phyloP scores from a whole-genome alignment of 2,113 vertebrate genomes.

The Mesitornis unicolor region DNA sequence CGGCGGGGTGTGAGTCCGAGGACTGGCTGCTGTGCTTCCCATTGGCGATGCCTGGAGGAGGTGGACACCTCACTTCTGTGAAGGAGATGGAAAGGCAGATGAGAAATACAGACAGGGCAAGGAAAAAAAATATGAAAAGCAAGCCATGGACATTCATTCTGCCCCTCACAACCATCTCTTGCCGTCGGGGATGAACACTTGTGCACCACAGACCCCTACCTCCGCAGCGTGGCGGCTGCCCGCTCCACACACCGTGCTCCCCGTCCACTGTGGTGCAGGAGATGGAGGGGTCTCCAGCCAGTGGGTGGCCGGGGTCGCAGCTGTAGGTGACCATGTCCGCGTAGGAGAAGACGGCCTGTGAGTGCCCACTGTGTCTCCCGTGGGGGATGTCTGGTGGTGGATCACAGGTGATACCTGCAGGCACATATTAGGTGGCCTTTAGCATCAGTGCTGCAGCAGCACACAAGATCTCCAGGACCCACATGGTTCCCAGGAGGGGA shows the following conservation, averaged over 20 bases:
- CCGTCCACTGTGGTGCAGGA: constrained; percentile 25
- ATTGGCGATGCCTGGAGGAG: constrained; percentile 3
- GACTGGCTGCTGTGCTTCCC: not conserved
- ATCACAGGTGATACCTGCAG: constrained; percentile 13
- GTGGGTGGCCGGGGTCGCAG: not conserved
- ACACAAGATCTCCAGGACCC: not conserved
- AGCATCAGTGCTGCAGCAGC: not conserved
- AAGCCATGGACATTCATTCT: not conserved
- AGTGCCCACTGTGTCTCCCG: not conserved
- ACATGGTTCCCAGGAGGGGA: not conserved
- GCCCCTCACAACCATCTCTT: not conserved
- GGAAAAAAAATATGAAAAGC: not conserved
- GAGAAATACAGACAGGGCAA: not conserved
- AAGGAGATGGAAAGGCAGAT: not conserved
- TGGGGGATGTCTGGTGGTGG: not conserved
- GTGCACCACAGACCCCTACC: not conserved
- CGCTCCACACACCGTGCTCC: constrained; percentile 40
- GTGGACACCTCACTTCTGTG: not conserved
- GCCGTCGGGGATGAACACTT: rapidly evolving
- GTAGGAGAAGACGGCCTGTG: not conserved
- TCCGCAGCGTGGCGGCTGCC: not conserved
- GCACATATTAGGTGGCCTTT: not conserved
- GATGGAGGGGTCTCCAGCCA: constrained; percentile 19
- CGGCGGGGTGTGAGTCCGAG: not conserved
- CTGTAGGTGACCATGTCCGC: constrained; percentile 40